phyloP scores from a whole-genome alignment of 2,888 invertebrate genomes.

The Lottia scabra region DNA sequence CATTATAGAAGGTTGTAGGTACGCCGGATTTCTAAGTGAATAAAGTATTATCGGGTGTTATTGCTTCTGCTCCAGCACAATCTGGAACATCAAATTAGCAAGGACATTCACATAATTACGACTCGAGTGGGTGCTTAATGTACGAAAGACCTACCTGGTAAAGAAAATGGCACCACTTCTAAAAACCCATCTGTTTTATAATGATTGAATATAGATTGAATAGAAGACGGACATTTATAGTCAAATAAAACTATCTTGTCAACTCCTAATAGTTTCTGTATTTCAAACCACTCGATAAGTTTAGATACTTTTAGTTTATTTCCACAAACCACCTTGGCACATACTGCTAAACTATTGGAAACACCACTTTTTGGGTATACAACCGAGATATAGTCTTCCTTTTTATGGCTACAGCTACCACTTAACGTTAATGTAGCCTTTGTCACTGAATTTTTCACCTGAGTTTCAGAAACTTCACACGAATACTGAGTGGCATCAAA shows the following conservation, averaged over 20 bases:
- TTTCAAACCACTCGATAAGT: constrained; percentile 34
- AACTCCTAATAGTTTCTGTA: constrained; percentile 29
- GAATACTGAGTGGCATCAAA: background rate
- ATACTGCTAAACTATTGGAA: constrained; percentile 7
- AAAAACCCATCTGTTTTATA: constrained; percentile 15
- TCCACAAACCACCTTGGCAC: constrained; percentile 15
- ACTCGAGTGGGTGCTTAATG: background rate
- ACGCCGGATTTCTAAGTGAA: no score
- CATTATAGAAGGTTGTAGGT: no score
- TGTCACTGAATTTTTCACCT: background rate
- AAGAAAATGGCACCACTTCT: constrained; percentile 3
- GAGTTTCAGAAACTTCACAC: background rate
- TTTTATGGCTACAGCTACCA: background rate
- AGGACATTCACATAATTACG: no score
- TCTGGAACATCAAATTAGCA: no score
- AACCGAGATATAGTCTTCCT: background rate
- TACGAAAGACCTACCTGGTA: constrained; percentile 5
- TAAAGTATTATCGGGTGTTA: no score
- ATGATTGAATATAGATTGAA: constrained; percentile 10
- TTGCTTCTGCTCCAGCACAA: no score
- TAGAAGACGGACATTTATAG: background rate
- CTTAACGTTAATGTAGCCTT: background rate
- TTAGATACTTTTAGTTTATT: constrained; percentile 24
- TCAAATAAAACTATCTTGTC: constrained; percentile 29
- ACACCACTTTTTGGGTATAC: background rate